Percentiles rank a stretch among this genome's conserved stretches.
These are phyloP conservation scores for Xenus cinereus DNA, from an alignment of 2,113 vertebrate genomes.

Conservation along the genomic window DNA sequence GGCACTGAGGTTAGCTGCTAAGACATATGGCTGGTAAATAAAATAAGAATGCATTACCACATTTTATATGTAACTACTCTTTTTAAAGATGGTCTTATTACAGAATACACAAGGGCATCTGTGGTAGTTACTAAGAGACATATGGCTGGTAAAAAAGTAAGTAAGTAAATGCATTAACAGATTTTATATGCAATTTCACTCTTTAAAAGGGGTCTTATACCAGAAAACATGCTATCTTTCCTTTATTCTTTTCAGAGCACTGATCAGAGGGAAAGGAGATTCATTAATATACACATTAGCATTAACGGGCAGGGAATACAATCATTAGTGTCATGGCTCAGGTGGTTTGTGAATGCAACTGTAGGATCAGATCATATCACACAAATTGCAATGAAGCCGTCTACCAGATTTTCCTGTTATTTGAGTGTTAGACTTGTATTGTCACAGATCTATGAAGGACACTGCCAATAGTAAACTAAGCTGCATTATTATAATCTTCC, in stretches of 20 bases:
- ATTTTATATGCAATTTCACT: background rate
- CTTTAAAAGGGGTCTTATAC: background rate
- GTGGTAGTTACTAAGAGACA: background rate
- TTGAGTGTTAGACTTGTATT: constrained; percentile 11
- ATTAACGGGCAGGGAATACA: constrained; percentile 20
- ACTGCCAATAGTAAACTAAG: background rate
- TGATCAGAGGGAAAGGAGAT: background rate
- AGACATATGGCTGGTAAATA: background rate
- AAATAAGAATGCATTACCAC: background rate
- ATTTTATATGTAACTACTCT: background rate
- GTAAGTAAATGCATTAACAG: background rate
- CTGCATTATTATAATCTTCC: background rate
- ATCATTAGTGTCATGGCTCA: constrained; percentile 47
- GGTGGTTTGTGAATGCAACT: constrained; percentile 28
- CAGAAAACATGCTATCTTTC: background rate
- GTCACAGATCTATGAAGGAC: constrained; percentile 18
- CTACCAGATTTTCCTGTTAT: background rate
- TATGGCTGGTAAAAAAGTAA: background rate
- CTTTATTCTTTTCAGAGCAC: background rate
- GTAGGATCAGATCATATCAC: constrained; percentile 34
- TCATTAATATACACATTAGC: constrained; percentile 18
- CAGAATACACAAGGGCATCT: background rate
- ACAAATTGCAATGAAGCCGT: background rate
- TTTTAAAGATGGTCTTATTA: background rate
- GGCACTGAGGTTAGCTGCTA: background rate